Conservation (phyloP, 1,140 invertebrate genomes). For the Ditylenchus dipsaci region DNA sequence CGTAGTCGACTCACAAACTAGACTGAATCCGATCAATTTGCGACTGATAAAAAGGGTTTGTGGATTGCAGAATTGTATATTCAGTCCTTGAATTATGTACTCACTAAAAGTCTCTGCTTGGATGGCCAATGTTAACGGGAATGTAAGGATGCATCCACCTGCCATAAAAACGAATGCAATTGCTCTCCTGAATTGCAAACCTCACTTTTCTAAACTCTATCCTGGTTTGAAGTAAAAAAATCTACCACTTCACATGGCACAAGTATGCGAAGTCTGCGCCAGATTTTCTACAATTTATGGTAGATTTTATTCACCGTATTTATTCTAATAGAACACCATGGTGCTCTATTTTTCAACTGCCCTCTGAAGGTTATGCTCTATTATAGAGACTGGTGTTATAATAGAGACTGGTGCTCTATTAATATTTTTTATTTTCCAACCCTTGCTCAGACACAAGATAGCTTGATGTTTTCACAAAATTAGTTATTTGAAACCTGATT, state of each 20-base stretch:
- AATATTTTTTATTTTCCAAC: too few relatives aligned
- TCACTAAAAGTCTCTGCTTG: constrained; percentile 45
- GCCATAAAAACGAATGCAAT: constrained; percentile 44
- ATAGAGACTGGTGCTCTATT: too few relatives aligned
- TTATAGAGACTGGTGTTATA: too few relatives aligned
- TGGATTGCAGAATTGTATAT: constrained; percentile 20
- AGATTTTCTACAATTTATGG: too few relatives aligned
- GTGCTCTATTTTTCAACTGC: too few relatives aligned
- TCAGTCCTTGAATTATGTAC: constrained; percentile 35
- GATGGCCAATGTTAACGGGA: constrained; percentile 44
- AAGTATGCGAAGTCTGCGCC: constrained; percentile 1
- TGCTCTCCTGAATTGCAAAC: constrained; percentile 21
- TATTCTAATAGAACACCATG: too few relatives aligned
- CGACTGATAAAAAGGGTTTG: background rate
- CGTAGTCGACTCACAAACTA: constrained; percentile 27
- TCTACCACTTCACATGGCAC: background rate
- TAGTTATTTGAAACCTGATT: too few relatives aligned
- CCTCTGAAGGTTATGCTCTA: constrained; percentile 1
- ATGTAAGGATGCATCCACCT: constrained; percentile 43
- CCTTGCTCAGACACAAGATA: too few relatives aligned
- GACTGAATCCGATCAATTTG: constrained; percentile 31
- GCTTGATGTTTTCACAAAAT: too few relatives aligned
- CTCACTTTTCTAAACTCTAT: constrained; percentile 6
- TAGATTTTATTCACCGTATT: too few relatives aligned
- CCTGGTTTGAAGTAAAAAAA: constrained; percentile 17